Base-by-base conservation (phyloP, 2,888 invertebrate species). In the Pseudococcus jackbeardsleyi region DNA sequence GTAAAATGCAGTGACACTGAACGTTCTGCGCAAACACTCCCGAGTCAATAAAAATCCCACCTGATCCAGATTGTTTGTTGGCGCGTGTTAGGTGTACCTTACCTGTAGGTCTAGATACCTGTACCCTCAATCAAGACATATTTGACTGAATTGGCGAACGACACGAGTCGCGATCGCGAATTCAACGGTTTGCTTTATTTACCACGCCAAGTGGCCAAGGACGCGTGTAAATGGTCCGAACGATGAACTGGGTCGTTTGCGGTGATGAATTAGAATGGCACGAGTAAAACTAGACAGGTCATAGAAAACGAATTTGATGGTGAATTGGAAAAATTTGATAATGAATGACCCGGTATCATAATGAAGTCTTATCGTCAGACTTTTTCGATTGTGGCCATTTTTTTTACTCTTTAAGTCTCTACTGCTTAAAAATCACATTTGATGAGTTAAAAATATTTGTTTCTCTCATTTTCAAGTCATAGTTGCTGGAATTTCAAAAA, bases 171-270 rank as follows among this genome's bases (percentile, higher is more conserved):
- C 26, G 26, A 33, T 33, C 59, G 19, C 59, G 19, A 19, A 59
- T 59, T 19, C 59, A 33, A 59, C 59, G 59, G 1, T n/a, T n/a
- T 59, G 7, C 19, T 59, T 59, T 59, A 59, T 59, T 59, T 59
- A 59, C 46, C 59, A 59, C 59, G 59, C 59, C 26, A 33, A 33
- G 26, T 3, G 59, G 59, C 59, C 59, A 59, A 59, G 59, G 59
- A 59, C 59, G 59, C 19, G 6, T 59, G 19, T 59, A 59, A 59
- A 59, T 59, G 59, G 59, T 5, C 59, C 59, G 59, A 19, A 59
- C 59, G 59, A 19, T 59, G 59, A 59, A 59, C 59, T 59, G 59
- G 59, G 59, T 59, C 59, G 59, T 59, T 59, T 9, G 59, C 59
- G 26, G 26, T 4, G 59, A 8, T 6, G 2, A 59, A 59, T 59